Evolutionary conservation across 2,888 invertebrate species (phyloP).

Genomic region (Ichneumoninae sp.): DNA sequence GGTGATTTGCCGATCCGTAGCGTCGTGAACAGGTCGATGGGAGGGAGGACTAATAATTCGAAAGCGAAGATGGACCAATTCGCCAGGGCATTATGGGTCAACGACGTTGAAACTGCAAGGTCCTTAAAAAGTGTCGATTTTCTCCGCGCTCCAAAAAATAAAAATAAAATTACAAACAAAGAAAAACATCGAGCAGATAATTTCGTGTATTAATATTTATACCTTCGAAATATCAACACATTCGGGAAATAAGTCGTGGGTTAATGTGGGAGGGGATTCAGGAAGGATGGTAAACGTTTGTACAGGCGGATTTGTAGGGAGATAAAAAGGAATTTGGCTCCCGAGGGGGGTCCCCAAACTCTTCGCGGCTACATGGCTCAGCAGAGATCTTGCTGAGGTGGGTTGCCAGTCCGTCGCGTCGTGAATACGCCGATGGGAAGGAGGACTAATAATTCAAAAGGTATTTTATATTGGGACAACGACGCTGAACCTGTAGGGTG

Average conservation of each 20-base stretch:
- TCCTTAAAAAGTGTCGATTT: neutral
- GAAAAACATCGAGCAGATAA: no score
- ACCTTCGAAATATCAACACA: no score
- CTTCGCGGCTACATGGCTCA: slow-evolving; percentile 51
- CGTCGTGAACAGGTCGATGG: slow-evolving; percentile 35
- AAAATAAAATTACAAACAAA: no score
- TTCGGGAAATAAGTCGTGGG: neutral
- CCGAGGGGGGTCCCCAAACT: slow-evolving; percentile 47
- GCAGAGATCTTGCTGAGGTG: slow-evolving; percentile 22
- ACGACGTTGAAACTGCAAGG: slow-evolving; percentile 9
- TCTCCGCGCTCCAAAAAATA: no score
- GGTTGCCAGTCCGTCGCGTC: neutral
- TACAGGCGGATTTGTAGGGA: slow-evolving; percentile 50
- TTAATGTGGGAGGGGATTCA: slow-evolving; percentile 42
- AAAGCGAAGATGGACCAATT: neutral
- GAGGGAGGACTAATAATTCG: slow-evolving; percentile 9
- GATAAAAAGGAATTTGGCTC: slow-evolving; percentile 56
- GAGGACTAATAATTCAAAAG: slow-evolving; percentile 5
- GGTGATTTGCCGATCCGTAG: neutral
- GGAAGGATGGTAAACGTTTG: neutral
- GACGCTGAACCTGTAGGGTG: neutral
- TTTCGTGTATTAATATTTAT: no score
- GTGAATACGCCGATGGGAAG: slow-evolving; percentile 39
- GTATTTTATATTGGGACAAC: neutral
- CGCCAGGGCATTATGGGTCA: slow-evolving; percentile 6